Base-by-base conservation (phyloP, 2,113 vertebrate species). In the Aphyosemion australe region DNA sequence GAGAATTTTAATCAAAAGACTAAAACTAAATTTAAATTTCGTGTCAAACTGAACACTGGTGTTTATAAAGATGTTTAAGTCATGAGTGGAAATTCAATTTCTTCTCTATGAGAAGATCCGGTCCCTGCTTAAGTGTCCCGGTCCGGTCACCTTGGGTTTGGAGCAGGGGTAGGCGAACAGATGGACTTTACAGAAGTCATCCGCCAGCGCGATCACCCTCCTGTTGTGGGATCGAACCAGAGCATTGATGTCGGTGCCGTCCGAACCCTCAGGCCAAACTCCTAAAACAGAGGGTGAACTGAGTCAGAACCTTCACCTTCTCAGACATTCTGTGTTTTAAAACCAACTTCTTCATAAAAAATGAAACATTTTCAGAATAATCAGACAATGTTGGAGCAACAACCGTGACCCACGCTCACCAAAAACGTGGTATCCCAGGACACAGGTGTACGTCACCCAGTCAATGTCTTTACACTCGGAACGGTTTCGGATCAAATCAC, bases 151-250 rank as follows among this genome's bases (percentile, higher is more conserved):
- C 95, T 99, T 99, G 80, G 94, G 82, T 60, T 93, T 96, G 75
- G 96, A 98, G 86, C 96, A 98, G 21, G 97, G 97, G 81, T 98
- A 98, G 70, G 96, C 92, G 84, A 99, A 99, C 74, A 98, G 92
- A 75, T 98, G 97, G 67, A 99, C 97, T 90, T 98, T 98, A 88
- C 97, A 99, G 84, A 99, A 99, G 85, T 99, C 97, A 57, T 99
- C 97, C 16, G 97, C 97, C 58, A 99, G 89, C 21, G 97, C 97
- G 20, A 99, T 94, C 72, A 99, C 97, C 77, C 94, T 98, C 67
- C 95, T 93, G 64, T 94, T 96, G 89, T 94, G 95, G 61, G 97
- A 97, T 47, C 97, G 91, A 39, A 97, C 92, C 80, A 98, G 92
- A 4, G 97, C 97, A 12, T 99, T 98, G 90, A 99, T 99, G 78